Base-by-base conservation (phyloP, 2,113 vertebrate species). In the Onychostoma macrolepis region DNA sequence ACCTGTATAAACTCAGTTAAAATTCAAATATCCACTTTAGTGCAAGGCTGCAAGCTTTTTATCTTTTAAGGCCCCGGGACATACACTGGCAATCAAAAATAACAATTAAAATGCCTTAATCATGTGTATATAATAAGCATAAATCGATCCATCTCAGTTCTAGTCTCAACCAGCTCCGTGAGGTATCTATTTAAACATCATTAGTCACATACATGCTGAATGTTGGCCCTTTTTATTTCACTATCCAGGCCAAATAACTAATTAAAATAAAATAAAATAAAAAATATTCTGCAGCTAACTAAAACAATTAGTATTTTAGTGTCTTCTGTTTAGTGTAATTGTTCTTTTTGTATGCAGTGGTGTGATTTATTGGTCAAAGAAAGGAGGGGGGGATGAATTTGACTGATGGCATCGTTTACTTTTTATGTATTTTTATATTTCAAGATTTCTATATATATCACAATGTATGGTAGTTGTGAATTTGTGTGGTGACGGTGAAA, bases 1-100 rank as follows among this genome's bases (percentile, higher is more conserved):
- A 80, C 56, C 48, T 61, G 85, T 74, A 71, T 74, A 67, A 78
- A 61, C 77, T 45, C 21, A 86, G 76, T 50, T 80, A 74, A 86
- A 74, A 56, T 56, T 43, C 24, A 33, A 74, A 65, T 28, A 33
- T 63, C 63, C 48, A 24, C 67, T 86, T 80, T 71, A 79, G 36
- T 41, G 36, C 71, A 43, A 74, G 36, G 9, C 36, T 71, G 43
- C 15, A 28, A 72, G 28, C 33, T 69, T 38, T 63, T 76, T 48
- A 77, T 80, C 63, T 36, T 80, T 86, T 45, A 63, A 77, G 41
- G 28, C 33, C 5, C 28, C 33, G 24, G 26, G n/a, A 58, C 3
- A 58, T n/a, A 48, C 26, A 28, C 11, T 61, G 11, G 30, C 8
- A 48, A 78, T 78, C 0, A 33, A 53, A 28, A 77, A 33, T 30